Evolutionary conservation across 2,113 vertebrate genomes (phyloP).

Genomic region (Stegostoma tigrinum): DNA sequence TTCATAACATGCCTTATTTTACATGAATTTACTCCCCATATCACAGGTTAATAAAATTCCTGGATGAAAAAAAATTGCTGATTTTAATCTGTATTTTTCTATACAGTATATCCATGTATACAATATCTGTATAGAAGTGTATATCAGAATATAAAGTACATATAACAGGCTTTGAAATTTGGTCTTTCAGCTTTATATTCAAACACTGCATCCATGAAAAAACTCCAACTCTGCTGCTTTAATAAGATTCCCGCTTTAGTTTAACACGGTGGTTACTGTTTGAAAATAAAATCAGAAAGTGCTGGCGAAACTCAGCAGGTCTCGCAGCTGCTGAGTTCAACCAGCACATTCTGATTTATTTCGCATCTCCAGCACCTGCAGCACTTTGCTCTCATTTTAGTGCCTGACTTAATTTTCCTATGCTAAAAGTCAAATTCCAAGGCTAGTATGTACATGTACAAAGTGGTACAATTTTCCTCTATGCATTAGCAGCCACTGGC

Average conservation of each 20-base stretch:
- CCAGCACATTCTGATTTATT: no score
- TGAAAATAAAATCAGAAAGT: no score
- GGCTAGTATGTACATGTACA: background rate
- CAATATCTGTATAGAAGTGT: background rate
- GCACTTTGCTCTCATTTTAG: background rate
- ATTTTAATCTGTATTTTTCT: background rate
- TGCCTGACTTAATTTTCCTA: background rate
- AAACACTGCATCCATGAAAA: background rate
- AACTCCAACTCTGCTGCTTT: background rate
- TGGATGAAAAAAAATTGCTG: background rate
- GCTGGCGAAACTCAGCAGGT: no score
- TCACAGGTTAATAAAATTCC: background rate
- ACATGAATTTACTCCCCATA: background rate
- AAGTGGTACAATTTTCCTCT: background rate
- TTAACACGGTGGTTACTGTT: background rate
- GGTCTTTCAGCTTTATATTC: background rate
- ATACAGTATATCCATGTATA: background rate
- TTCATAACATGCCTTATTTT: background rate
- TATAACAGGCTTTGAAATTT: background rate
- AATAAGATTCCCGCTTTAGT: background rate
- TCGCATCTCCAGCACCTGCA: no score
- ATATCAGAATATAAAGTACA: background rate
- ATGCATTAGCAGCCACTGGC: background rate
- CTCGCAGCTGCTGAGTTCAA: no score
- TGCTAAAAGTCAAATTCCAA: background rate